Evolutionary conservation across 2,888 invertebrate species (phyloP), one percentile per base, ranked within the genome.

Genomic region (Apotomis betuletana): DNA sequence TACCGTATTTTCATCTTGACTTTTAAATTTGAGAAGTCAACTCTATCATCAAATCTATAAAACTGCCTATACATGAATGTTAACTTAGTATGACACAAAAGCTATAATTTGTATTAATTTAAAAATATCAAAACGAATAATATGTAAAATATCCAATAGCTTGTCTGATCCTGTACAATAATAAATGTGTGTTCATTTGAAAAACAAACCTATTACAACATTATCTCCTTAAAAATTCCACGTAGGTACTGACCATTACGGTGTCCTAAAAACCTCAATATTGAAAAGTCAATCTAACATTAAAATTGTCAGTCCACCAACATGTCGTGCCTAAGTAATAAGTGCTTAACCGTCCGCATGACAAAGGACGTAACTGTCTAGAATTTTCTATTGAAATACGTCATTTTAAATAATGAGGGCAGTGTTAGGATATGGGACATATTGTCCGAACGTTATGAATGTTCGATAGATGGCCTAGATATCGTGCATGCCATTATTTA

Each of bases 391-490:
- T 49, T 9, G 3, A 49, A 9, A 49, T 49, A 49, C 49, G 49
- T 9, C 9, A 8, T 49, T 49, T 49, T 49, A 9, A 10, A 3
- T 44, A 10, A 49, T 49, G 3, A 49, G 49, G 10, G 9, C 10
- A 3, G 49, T 6, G 9, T 3, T 49, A 49, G 13, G 44, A 55
- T 61, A n/a, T 38, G n/a, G 57, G 61, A 62, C 71, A 61, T 61
- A n/a, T n/a, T n/a, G 71, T 61, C 61, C 70, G 10, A 44, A 49
- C 46, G 8, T 55, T 8, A 59, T 59, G 52, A 68, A 52, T 61
- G 67, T 52, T 67, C 62, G 61, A 71, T 67, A 49, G 61, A 61
- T 67, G 67, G 51, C 61, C 71, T 71, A 71, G 71, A 71, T 71
- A 67, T 41, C 5, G 57, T 69, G n/a, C 51, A 61, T 67, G 44